These are phyloP conservation scores for Cyclophora albipunctata DNA, from an alignment of 2,888 invertebrate species.

Conservation along the genomic window DNA sequence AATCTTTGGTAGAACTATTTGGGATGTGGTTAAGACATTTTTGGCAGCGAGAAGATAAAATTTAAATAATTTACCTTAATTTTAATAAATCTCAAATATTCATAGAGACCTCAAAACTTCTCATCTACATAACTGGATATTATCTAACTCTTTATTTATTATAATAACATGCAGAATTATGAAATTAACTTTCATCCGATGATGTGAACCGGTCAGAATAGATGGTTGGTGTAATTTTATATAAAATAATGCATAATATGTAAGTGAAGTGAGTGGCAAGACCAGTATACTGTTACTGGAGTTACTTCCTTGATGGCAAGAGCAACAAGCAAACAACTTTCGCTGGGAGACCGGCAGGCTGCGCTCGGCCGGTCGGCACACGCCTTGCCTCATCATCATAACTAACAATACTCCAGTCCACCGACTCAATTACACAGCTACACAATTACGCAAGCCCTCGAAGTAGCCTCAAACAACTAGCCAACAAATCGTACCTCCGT, in stretches of 20 bases:
- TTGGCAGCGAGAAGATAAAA: too few species aligned
- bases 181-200: slow-evolving; percentile 3
- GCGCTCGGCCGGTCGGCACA: slow-evolving; percentile 30
- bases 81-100: too few species aligned
- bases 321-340: slow-evolving; percentile 65
- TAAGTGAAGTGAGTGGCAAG: slow-evolving; percentile 24
- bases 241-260: slow-evolving; percentile 10
- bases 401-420: slow-evolving; percentile 18
- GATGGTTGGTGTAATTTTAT: background rate
- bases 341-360: slow-evolving; percentile 31
- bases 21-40: too few species aligned
- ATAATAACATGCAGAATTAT: background rate
- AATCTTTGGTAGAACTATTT: too few species aligned
- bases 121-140: background rate
- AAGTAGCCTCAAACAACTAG: slow-evolving; percentile 20
- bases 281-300: slow-evolving; percentile 37
- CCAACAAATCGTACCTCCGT: background rate
- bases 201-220: background rate
- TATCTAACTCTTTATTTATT: slow-evolving; percentile 1
- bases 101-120: background rate
- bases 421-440: slow-evolving; percentile 24
- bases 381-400: slow-evolving; percentile 23
- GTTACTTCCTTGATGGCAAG: slow-evolving; percentile 58
- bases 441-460: slow-evolving; percentile 42
- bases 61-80: too few species aligned